phyloP scores from a whole-genome alignment of 2,113 vertebrate genomes.

The Cichladusa arquata region DNA sequence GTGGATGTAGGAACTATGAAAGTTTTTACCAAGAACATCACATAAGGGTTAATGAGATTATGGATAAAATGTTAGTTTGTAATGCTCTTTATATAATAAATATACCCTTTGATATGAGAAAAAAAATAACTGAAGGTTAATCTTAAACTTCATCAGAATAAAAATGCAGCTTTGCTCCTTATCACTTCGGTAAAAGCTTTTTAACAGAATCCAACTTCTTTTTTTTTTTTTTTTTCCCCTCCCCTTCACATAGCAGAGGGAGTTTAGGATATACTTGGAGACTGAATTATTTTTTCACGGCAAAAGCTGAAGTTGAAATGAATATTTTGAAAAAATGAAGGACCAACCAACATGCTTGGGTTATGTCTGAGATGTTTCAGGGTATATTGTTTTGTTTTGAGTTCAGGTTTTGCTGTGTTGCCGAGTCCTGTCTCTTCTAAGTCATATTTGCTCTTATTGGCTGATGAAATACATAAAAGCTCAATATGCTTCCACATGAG shows the following conservation, averaged over 20 bases:
- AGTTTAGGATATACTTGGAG: background rate
- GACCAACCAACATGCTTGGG: background rate
- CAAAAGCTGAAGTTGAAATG: background rate
- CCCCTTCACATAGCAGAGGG: background rate
- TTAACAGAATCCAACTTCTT: background rate
- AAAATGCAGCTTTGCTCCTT: background rate
- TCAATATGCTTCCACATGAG: background rate
- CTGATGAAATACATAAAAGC: background rate
- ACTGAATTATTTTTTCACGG: background rate
- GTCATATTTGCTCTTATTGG: background rate
- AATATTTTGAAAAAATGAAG: background rate
- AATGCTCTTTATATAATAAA: background rate
- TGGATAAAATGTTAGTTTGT: background rate
- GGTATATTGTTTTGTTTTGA: background rate
- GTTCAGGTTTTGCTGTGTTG: background rate
- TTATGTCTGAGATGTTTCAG: background rate
- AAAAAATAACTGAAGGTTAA: background rate
- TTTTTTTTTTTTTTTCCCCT: background rate
- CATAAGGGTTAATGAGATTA: background rate
- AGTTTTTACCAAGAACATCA: background rate
- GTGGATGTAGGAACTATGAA: background rate
- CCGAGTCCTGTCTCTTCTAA: background rate
- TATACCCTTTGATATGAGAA: background rate
- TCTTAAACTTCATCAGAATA: background rate
- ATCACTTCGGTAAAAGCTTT: background rate